phyloP scores from a whole-genome alignment of 64 coral and sea anemone species.

The Orbicella faveolata region DNA sequence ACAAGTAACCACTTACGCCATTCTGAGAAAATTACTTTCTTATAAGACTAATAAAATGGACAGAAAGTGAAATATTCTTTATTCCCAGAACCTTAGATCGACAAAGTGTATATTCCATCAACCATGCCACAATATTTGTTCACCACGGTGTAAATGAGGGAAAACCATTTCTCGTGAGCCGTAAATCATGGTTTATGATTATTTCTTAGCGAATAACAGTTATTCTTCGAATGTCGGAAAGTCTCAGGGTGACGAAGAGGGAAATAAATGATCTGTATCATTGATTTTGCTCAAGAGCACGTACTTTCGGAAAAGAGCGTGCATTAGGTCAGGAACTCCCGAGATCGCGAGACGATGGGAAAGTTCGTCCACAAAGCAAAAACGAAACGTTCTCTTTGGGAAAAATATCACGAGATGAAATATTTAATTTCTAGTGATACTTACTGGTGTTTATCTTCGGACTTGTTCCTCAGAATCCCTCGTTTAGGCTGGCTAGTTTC shows the following conservation, averaged over 20 bases:
- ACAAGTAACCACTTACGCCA: neutral
- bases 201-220: no score
- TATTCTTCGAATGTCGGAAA: no score
- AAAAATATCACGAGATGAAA: neutral
- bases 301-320: neutral
- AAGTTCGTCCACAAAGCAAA: neutral
- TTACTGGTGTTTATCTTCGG: slow-evolving; percentile 77
- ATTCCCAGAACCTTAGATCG: neutral
- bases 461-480: slow-evolving; percentile 61
- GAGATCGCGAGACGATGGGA: neutral
- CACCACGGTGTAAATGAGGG: no score
- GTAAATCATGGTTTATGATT: no score
- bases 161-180: no score
- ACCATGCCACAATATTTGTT: no score
- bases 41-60: neutral
- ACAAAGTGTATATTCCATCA: neutral
- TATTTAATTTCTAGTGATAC: neutral
- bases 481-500: slow-evolving; percentile 19
- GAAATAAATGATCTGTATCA: neutral
- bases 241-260: neutral
- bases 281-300: neutral
- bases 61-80: neutral
- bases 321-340: neutral
- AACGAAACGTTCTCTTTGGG: neutral
- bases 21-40: neutral